Percentiles rank a stretch among this genome's conserved stretches.
phyloP scores from a whole-genome alignment of 2,888 invertebrate genomes.

The Laothoe populi region DNA sequence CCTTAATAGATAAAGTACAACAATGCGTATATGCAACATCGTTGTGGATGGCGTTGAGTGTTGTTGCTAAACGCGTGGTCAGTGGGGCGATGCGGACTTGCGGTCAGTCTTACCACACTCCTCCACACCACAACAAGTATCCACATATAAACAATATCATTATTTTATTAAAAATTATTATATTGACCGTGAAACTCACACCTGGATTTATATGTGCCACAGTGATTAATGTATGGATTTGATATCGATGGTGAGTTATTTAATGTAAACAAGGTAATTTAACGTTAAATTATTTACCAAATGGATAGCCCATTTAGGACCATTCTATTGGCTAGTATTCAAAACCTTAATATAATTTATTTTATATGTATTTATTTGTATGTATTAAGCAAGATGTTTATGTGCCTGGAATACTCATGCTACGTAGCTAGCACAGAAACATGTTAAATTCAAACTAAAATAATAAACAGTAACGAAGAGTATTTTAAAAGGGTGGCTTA shows the following conservation, averaged over 20 bases:
- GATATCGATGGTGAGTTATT: constrained; percentile 14
- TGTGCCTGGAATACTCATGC: no score
- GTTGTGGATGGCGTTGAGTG: constrained; percentile 55
- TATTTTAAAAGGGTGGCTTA: no score
- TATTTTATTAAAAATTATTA: constrained; percentile 26
- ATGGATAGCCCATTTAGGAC: no score
- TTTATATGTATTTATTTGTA: neutral
- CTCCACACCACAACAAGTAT: constrained; percentile 46
- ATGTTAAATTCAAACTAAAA: no score
- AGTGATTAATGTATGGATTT: neutral
- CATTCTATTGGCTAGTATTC: no score
- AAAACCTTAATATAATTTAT: neutral
- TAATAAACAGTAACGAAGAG: neutral
- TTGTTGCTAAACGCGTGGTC: constrained; percentile 67
- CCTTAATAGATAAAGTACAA: constrained; percentile 69
- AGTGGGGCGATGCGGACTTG: constrained; percentile 65
- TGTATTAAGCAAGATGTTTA: no score
- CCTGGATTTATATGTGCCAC: neutral
- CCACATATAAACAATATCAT: constrained; percentile 19
- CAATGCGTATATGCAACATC: constrained; percentile 74
- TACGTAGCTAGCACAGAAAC: no score
- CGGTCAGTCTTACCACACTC: constrained; percentile 60
- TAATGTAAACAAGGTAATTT: neutral
- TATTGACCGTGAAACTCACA: constrained; percentile 4
- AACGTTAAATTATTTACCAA: no score